Percentiles rank a stretch among this genome's conserved stretches.
Conservation (phyloP, 2,113 vertebrate genomes). For the Trichechus manatus region DNA sequence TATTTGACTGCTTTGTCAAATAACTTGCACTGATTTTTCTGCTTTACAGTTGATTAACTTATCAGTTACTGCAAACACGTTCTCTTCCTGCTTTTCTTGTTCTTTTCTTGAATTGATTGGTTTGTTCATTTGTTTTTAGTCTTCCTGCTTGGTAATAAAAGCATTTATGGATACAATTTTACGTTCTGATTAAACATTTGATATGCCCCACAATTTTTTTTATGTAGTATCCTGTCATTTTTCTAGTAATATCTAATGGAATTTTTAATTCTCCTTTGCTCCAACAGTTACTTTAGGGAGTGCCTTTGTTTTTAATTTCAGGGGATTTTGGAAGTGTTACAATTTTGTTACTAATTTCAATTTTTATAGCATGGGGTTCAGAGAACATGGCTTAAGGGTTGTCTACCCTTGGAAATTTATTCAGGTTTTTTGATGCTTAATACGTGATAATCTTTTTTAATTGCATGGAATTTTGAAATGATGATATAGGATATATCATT, state of each 20-base stretch:
- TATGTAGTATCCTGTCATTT: not conserved
- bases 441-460: not conserved
- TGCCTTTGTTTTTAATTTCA: not conserved
- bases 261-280: not conserved
- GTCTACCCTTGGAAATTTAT: not conserved
- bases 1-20: not conserved
- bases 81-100: not conserved
- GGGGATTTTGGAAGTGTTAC: not conserved
- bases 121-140: not conserved
- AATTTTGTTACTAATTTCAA: slow-evolving; percentile 7
- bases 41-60: not conserved
- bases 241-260: not conserved
- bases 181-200: slow-evolving; percentile 2
- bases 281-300: not conserved
- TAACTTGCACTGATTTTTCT: not conserved
- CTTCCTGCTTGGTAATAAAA: not conserved
- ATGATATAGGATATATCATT: not conserved
- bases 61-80: not conserved
- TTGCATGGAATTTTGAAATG: not conserved
- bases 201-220: not conserved
- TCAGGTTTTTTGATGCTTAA: not conserved
- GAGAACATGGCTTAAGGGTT: not conserved
- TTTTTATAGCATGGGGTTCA: not conserved
- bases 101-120: not conserved
- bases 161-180: not conserved